Percentiles rank a stretch among this genome's conserved stretches.
Evolutionary conservation across 23 tunicate species (phyloP).

Genomic region (Corella eumyota): DNA sequence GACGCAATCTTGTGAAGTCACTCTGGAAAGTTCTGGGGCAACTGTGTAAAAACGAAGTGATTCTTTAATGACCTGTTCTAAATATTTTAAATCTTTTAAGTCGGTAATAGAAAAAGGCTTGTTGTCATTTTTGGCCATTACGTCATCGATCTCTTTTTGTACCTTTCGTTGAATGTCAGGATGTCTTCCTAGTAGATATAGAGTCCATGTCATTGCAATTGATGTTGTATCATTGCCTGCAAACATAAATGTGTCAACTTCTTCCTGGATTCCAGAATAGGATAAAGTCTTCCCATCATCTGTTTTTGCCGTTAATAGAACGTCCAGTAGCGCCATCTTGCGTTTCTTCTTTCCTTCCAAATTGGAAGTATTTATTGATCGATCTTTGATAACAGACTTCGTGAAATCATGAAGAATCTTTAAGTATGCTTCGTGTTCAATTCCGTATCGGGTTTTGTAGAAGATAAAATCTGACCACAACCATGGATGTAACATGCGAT

Average conservation of each 20-base stretch:
- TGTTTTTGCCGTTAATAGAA: conserved; percentile 41
- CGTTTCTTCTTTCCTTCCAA: conserved; percentile 3
- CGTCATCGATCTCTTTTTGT: conserved; percentile 67
- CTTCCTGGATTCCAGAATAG: conserved; percentile 79
- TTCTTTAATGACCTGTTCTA: conserved; percentile 81
- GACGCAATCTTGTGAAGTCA: conserved; percentile 53
- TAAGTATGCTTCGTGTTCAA: conserved; percentile 24
- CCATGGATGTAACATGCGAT: conserved; percentile 39
- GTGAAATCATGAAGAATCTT: conserved; percentile 56
- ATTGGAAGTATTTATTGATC: no score
- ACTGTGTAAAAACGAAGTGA: conserved; percentile 69
- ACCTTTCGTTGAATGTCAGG: conserved; percentile 57
- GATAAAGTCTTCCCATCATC: conserved; percentile 62
- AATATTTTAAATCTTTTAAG: conserved; percentile 45
- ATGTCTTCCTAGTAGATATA: conserved; percentile 64
- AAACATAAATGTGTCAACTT: conserved; percentile 99
- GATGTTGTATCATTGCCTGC: conserved; percentile 99
- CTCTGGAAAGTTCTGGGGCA: conserved; percentile 76
- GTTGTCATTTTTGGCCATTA: conserved; percentile 69
- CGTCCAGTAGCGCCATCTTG: conserved; percentile 80
- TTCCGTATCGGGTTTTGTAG: conserved; percentile 22
- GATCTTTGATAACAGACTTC: conserved; percentile 24
- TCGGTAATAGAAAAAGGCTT: conserved; percentile 48
- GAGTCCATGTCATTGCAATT: conserved; percentile 97
- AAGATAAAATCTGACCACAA: conserved; percentile 48